Evolutionary conservation across 2,113 vertebrate genomes (phyloP).

Genomic region (Actinemys pallida): DNA sequence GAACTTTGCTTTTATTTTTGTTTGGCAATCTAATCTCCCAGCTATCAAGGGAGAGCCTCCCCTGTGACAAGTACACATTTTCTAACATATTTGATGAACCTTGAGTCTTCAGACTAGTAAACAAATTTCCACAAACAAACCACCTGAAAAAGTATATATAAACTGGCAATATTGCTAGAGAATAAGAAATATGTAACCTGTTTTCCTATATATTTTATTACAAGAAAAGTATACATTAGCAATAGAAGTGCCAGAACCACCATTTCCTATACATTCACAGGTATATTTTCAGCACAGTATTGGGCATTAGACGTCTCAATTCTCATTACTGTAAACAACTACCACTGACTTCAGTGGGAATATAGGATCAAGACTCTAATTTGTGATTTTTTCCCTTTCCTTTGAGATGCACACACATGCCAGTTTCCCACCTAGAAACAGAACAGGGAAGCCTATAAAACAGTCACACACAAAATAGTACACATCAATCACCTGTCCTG

Average conservation of each 20-base stretch:
- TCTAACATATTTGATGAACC: background rate
- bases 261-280: background rate
- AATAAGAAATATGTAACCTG: background rate
- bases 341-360: background rate
- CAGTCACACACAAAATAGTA: background rate
- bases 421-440: background rate
- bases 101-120: background rate
- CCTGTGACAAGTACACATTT: background rate
- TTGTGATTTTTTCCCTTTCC: background rate
- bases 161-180: background rate
- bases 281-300: background rate
- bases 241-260: background rate
- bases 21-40: background rate
- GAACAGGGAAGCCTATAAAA: background rate
- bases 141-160: background rate
- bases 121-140: background rate
- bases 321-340: background rate
- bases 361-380: background rate
- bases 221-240: rapidly evolving
- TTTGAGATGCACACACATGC: background rate
- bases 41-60: background rate
- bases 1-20: background rate
- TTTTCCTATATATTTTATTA: background rate
- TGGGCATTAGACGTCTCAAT: rapidly evolving
- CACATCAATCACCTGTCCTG: background rate